Evolutionary conservation across 2,797 vertebrate species (phyloP).

Genomic region (Morelia viridis): DNA sequence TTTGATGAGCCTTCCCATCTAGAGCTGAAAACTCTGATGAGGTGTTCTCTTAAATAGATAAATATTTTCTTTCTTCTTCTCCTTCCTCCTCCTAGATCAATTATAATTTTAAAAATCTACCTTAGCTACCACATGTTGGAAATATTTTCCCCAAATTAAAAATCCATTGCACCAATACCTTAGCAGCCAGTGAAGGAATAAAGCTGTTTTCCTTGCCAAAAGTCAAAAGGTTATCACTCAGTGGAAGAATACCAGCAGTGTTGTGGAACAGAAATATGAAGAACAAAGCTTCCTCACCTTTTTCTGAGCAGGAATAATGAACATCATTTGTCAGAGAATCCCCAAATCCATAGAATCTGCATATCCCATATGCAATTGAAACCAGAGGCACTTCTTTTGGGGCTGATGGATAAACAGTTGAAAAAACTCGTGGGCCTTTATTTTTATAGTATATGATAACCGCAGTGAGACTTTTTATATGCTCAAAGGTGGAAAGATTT

Average conservation of each 20-base stretch:
- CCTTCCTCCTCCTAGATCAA: not conserved
- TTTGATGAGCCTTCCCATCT: not conserved
- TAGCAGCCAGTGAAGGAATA: constrained; percentile 55
- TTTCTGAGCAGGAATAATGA: not conserved
- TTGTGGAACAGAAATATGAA: not conserved
- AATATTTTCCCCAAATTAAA: not conserved
- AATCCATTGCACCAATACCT: not conserved
- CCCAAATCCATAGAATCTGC: not conserved
- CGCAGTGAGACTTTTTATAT: no score
- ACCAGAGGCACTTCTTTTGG: no score
- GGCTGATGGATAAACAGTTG: no score
- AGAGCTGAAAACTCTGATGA: not conserved
- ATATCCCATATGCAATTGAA: not conserved
- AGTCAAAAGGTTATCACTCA: constrained; percentile 13
- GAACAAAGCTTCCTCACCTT: not conserved
- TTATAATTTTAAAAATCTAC: not conserved
- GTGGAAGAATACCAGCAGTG: not conserved
- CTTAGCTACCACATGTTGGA: not conserved
- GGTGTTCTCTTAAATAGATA: not conserved
- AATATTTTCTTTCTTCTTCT: not conserved
- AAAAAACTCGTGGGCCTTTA: no score
- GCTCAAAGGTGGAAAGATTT: no score
- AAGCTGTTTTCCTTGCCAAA: constrained; percentile 58
- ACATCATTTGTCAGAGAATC: not conserved
- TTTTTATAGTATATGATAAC: no score